phyloP scores from a whole-genome alignment of 2,797 vertebrate species.

The Brachymystax lenok region DNA sequence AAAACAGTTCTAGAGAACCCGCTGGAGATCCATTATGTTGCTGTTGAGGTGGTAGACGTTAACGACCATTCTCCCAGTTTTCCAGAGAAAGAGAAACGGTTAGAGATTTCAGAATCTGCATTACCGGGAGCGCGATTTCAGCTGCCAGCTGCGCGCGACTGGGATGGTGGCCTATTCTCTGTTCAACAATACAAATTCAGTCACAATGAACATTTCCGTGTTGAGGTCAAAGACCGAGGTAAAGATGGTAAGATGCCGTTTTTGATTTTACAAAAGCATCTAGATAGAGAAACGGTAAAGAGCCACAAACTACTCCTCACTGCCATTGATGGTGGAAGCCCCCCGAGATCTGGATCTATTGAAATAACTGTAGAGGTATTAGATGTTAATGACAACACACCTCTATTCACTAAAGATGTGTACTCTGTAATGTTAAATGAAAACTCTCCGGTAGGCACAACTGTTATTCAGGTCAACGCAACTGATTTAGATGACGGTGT shows the following conservation, averaged over 20 bases:
- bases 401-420: constrained; percentile 64
- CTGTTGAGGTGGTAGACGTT: background rate
- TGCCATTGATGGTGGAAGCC: background rate
- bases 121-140: background rate
- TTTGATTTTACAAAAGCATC: constrained; percentile 65
- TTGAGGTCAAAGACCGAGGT: constrained; percentile 69
- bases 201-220: constrained; percentile 67
- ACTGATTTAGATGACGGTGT: constrained; percentile 55
- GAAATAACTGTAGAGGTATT: constrained; percentile 49
- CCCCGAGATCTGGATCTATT: background rate
- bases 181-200: constrained; percentile 61
- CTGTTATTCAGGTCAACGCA: constrained; percentile 50
- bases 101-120: background rate
- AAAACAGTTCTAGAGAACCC: background rate
- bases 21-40: background rate
- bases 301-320: constrained; percentile 63
- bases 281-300: constrained; percentile 71
- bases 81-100: background rate
- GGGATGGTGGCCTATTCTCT: constrained; percentile 72
- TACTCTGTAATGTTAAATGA: constrained; percentile 54
- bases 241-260: constrained; percentile 70
- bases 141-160: background rate
- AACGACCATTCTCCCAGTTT: background rate
- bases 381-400: constrained; percentile 78
- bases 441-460: constrained; percentile 63